Base-by-base conservation (phyloP, 2,113 vertebrate genomes). In the Vulpes vulpes region DNA sequence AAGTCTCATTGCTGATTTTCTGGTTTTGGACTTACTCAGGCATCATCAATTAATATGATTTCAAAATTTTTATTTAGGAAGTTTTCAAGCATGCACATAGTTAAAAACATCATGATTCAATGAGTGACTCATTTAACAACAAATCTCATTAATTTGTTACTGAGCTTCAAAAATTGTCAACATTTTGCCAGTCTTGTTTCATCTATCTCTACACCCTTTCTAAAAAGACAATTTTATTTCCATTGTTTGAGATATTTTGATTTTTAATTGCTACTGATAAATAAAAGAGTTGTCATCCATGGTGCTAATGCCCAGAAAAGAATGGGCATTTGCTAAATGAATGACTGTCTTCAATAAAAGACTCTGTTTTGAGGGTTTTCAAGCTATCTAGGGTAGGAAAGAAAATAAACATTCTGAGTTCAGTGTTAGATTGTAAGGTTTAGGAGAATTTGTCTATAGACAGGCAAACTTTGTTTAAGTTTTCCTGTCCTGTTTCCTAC, bases 261-360 rank as follows among this genome's bases (percentile, higher is more conserved):
- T 71, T 91, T 89, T 49, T 82, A 87, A 78, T 87, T 69, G n/a
- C 38, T 88, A 38, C 55, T 96, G 55, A 69, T 38, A 95, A 95
- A 91, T 35, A 67, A 73, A 82, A 65, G 74, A 14, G 11, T 57
- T 80, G 76, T 27, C 11, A 59, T 38, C 19, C 19, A 35, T 17
- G 64, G 59, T 15, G 43, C 35, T 62, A 78, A 57, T 32, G 19
- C 35, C 65, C 27, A 57, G 82, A 38, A 73, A 64, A 92, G 51
- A 86, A 86, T 8, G 71, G 59, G 35, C 84, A 89, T 49, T 73
- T 87, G 73, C 17, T 82, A 53, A 87, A 86, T 74, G 25, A 78
- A 84, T 27, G 8, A 79, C 15, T 59, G 49, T 17, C 64, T 71
- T 89, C 19, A n/a, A 27, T 57, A 32, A 59, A 64, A 43, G 7